Evolutionary conservation across 2,888 invertebrate genomes (phyloP).

Genomic region (Lucinisca nassula): DNA sequence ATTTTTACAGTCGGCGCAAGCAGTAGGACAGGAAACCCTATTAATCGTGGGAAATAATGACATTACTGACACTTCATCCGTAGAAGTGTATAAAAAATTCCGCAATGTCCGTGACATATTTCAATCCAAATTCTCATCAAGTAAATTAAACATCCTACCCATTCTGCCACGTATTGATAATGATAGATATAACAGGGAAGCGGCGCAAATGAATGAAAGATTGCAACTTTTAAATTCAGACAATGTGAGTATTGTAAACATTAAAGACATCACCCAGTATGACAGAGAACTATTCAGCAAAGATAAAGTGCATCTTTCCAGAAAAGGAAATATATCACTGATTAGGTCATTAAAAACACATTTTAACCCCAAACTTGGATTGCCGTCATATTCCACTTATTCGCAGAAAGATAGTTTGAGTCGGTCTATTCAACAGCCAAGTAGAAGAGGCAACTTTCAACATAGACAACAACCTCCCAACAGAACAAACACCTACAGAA

Average conservation of each 20-base stretch:
- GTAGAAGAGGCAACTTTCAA: too few species aligned
- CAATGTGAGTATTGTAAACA: not conserved
- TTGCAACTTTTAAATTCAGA: not conserved
- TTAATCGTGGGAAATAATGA: not conserved
- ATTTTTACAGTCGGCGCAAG: not conserved
- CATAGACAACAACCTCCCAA: too few species aligned
- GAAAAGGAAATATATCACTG: not conserved
- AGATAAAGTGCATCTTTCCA: not conserved
- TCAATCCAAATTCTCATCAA: not conserved
- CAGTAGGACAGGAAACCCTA: not conserved
- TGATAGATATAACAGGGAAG: not conserved
- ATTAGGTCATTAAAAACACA: not conserved
- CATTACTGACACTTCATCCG: not conserved
- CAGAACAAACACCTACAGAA: too few species aligned
- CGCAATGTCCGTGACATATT: not conserved
- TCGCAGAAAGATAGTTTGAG: not conserved
- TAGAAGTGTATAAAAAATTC: not conserved
- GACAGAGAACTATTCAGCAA: not conserved
- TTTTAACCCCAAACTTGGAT: not conserved
- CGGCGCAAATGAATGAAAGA: not conserved
- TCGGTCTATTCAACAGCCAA: too few species aligned
- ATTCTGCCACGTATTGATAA: not conserved
- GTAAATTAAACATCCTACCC: not conserved
- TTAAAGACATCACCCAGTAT: not conserved
- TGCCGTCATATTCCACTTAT: not conserved